A percentile compares a stretch with the other conserved stretches of the same genome.
Evolutionary conservation across 23 tunicate species (phyloP).

Genomic region (Halocynthia aurantium): DNA sequence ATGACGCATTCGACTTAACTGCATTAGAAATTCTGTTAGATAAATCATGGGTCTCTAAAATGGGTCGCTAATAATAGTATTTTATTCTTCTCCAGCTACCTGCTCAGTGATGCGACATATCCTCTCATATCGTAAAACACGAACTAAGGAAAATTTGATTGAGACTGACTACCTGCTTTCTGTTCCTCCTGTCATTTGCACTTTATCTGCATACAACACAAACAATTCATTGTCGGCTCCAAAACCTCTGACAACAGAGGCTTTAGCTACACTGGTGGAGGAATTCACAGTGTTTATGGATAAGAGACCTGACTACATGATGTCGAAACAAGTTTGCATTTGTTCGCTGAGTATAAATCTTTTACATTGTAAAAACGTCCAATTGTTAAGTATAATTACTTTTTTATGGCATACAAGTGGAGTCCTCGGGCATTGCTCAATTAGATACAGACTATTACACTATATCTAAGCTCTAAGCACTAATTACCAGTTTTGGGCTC

Average conservation of each 20-base stretch:
- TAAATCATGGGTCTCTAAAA: background rate
- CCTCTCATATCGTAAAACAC: slow-evolving; percentile 55
- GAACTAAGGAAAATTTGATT: slow-evolving; percentile 17
- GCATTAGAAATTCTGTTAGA: background rate
- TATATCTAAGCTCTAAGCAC: too few relatives aligned
- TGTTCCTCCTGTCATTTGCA: slow-evolving; percentile 58
- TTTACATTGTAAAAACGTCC: too few relatives aligned
- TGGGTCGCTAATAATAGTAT: background rate
- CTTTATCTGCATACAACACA: slow-evolving; percentile 11
- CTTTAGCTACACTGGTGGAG: slow-evolving; percentile 38
- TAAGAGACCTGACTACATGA: slow-evolving; percentile 39
- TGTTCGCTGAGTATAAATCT: background rate
- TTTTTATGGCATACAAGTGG: too few relatives aligned
- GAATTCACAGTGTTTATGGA: slow-evolving; percentile 52
- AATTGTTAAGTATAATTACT: too few relatives aligned
- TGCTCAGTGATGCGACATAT: slow-evolving; percentile 57
- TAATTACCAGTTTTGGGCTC: too few relatives aligned
- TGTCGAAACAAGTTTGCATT: background rate
- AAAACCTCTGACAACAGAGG: slow-evolving; percentile 40
- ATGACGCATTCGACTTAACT: too few relatives aligned
- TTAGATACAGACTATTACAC: too few relatives aligned
- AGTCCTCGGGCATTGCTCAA: too few relatives aligned
- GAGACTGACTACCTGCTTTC: slow-evolving; percentile 60
- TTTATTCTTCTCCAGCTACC: slow-evolving; percentile 20
- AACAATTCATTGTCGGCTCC: background rate